Evolutionary conservation across 2,797 vertebrate species (phyloP), one percentile per base, ranked within the genome.

Genomic region (Danio tinwini): DNA sequence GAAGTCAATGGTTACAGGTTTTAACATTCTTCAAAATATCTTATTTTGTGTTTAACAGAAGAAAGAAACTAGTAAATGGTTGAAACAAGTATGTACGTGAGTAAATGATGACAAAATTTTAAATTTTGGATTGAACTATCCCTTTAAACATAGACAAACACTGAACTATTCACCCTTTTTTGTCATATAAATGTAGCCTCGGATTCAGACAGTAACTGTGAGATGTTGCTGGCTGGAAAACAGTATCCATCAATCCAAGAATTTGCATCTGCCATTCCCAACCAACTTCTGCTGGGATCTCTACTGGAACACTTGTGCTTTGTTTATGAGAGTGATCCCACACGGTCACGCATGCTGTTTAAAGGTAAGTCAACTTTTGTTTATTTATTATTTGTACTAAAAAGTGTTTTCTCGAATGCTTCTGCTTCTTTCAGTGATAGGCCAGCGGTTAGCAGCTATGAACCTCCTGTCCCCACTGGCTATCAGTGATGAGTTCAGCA

Each of bases 401-500:
- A 10, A 14, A 9, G 9, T 7, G 50, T n/a, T 21, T 67, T 49
- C 19, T 14, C 45, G 0, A 52, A 37, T 17, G 55, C 16, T 8
- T 16, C 1, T 81, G 81, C 63, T 84, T 10, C 17, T 78, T 84
- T 69, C 78, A 95, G 94, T 93, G 39, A 94, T 94, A 65, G 96
- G 97, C 29, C 95, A 97, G 85, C 96, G 92, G 64, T 94, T 99
- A 84, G 95, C 95, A 42, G 91, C 93, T 65, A 95, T 98, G 91
- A 97, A 96, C 74, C 91, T 99, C 53, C 93, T 99, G 55, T 98
- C 97, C 1, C 95, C 97, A 39, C 92, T 98, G 87, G 95, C 96
- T 19, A 92, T 98, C 85, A 96, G 96, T 16, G 97, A 98, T 78
- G 98, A 99, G 89, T 98, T 99, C 86, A 98, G 97, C 89, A 96